Evolutionary conservation across 1,140 invertebrate genomes (phyloP).

Genomic region (Pristionchus pacificus): DNA sequence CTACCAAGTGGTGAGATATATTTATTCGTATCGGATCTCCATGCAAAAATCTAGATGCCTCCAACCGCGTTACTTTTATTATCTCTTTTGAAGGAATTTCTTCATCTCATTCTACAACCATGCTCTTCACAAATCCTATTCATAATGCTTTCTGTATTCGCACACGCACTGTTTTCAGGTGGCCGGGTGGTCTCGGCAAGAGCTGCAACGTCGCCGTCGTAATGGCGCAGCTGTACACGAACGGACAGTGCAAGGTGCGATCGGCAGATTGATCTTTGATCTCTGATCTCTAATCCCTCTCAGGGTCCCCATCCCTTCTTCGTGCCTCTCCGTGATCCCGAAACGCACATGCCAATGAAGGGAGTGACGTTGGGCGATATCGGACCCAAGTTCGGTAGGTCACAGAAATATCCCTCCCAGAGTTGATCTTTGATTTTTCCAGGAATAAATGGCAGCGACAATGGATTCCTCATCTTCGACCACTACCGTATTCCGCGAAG

Average conservation of each 20-base stretch:
- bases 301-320: slow-evolving; percentile 83
- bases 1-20: slow-evolving; percentile 85
- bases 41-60: no score
- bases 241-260: slow-evolving; percentile 69
- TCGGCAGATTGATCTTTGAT: not conserved
- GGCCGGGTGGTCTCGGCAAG: slow-evolving; percentile 69
- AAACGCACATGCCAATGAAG: slow-evolving; percentile 79
- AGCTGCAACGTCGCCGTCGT: slow-evolving; percentile 81
- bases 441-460: slow-evolving; percentile 58
- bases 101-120: no score
- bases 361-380: slow-evolving; percentile 87
- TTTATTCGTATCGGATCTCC: no score
- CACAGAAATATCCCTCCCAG: not conserved
- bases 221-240: slow-evolving; percentile 79
- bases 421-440: not conserved
- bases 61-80: no score
- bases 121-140: no score
- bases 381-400: slow-evolving; percentile 76
- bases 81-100: no score
- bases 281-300: not conserved
- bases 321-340: slow-evolving; percentile 79
- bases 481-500: slow-evolving; percentile 78
- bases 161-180: no score
- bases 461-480: slow-evolving; percentile 66
- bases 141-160: no score